phyloP scores from a whole-genome alignment of 2,888 invertebrate genomes.

The Hydriomena furcata region DNA sequence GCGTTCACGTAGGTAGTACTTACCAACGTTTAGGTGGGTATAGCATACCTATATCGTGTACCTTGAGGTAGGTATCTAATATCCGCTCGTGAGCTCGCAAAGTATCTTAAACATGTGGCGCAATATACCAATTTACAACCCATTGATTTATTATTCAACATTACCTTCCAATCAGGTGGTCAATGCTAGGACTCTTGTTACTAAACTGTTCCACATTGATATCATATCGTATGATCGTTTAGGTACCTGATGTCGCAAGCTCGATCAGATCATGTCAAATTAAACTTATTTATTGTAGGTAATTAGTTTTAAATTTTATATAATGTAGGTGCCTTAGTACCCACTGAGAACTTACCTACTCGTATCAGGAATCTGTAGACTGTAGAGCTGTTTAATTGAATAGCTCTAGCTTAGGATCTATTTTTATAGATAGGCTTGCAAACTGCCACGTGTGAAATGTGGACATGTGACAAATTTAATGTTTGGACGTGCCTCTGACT shows the following conservation, averaged over 20 bases:
- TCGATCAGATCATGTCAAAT: constrained; percentile 4
- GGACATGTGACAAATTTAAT: too few relatives aligned
- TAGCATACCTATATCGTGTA: background rate
- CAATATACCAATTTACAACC: constrained; percentile 17
- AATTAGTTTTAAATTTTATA: constrained; percentile 2
- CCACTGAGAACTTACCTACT: too few relatives aligned
- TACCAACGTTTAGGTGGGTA: background rate
- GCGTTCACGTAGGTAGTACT: background rate
- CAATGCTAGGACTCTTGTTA: constrained; percentile 23
- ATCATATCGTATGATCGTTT: background rate
- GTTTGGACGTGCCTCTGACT: too few relatives aligned
- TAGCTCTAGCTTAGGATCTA: too few relatives aligned
- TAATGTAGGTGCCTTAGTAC: too few relatives aligned
- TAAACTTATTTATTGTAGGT: background rate
- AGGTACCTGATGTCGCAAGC: constrained; percentile 28
- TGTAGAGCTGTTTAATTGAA: too few relatives aligned
- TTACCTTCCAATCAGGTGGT: constrained; percentile 27
- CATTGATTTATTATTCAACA: constrained; percentile 25
- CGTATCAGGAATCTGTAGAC: too few relatives aligned
- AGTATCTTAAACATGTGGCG: constrained; percentile 21
- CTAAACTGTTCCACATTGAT: constrained; percentile 6
- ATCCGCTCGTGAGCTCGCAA: constrained; percentile 19
- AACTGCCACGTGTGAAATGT: too few relatives aligned
- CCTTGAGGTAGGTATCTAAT: background rate
- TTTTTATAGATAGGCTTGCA: too few relatives aligned